Evolutionary conservation across 1,140 invertebrate species (phyloP), one percentile per base, ranked within the genome.

Genomic region (Aphelenchoides fujianensis): DNA sequence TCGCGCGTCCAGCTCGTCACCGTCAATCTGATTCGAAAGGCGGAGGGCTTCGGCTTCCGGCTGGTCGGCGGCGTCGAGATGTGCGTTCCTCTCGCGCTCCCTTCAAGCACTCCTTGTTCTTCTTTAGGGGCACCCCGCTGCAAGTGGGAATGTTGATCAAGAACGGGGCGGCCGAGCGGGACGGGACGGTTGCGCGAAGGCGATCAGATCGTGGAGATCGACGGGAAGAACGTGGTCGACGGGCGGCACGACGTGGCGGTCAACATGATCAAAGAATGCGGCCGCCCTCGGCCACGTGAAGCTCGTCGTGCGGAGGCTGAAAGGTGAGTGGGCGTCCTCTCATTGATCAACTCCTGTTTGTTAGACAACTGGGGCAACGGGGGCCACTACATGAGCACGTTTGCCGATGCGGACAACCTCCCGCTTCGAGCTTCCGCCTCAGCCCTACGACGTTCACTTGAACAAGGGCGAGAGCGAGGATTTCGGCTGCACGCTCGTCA

Each of bases 401-500:
- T 31, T n/a, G 31, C 59, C n/a, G 31, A 19, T 61, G 27, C 63
- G 31, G 12, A 66, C 12, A 27, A 61, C 16, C 23, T n/a, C n/a
- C n/a, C n/a, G n/a, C n/a, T n/a, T n/a, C n/a, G n/a, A n/a, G n/a
- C n/a, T n/a, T n/a, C 41, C 28, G 19, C 64, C 72, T 36, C 85
- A 86, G 68, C n/a, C n/a, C n/a, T 93, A 94, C 78, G 92, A 95
- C 82, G 91, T 95, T 9, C 90, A 91, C 7, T 91, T 98, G 0
- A 91, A 90, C 41, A 88, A 95, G 64, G 90, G 90, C 84, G 93
- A 97, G 79, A 92, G 91, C 70, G 95, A 98, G 87, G 95, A 95
- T 7, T 98, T 98, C 86, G 96, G 95, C 23, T 98, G 98, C 86
- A 94, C 98, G 27, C 96, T 98, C 63, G 97, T 98, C 77, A 97